Conservation (phyloP, 2,797 vertebrate genomes). For the Eulemur coronatus region DNA sequence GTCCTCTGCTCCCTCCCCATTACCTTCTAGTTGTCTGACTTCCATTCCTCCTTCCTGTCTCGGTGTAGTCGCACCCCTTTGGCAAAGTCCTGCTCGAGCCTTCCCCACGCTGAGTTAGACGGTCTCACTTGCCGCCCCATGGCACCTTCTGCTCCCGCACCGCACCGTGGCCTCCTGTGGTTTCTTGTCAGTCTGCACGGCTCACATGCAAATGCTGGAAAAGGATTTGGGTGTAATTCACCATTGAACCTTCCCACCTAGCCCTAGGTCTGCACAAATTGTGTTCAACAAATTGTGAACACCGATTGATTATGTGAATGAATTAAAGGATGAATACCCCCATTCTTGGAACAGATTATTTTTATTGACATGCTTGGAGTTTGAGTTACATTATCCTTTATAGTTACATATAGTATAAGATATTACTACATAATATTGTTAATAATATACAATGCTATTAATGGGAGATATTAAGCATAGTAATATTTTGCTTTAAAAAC, state of each 20-base stretch:
- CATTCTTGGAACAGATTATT: neutral
- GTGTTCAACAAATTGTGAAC: too few relatives aligned
- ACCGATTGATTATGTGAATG: too few relatives aligned
- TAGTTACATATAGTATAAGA: neutral
- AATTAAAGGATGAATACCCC: too few relatives aligned
- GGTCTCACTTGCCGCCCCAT: neutral
- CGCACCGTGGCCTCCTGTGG: too few relatives aligned
- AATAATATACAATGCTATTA: neutral
- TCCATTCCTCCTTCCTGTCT: neutral
- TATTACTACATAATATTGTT: neutral
- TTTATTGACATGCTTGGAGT: neutral
- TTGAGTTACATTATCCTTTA: neutral
- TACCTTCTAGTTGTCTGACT: fast-evolving
- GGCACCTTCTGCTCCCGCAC: fast-evolving
- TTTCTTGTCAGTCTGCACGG: neutral
- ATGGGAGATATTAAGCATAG: neutral
- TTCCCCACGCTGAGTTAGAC: fast-evolving
- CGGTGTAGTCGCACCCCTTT: fast-evolving
- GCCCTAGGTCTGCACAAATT: neutral
- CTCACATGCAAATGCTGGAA: neutral
- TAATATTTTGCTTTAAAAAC: neutral
- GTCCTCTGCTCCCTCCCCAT: fast-evolving
- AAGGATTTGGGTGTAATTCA: too few relatives aligned
- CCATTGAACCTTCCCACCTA: neutral
- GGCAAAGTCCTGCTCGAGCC: fast-evolving